Percentiles rank a stretch among this genome's conserved stretches.
Conservation (phyloP, 2,888 invertebrate genomes). For the Anoplius nigerrimus region DNA sequence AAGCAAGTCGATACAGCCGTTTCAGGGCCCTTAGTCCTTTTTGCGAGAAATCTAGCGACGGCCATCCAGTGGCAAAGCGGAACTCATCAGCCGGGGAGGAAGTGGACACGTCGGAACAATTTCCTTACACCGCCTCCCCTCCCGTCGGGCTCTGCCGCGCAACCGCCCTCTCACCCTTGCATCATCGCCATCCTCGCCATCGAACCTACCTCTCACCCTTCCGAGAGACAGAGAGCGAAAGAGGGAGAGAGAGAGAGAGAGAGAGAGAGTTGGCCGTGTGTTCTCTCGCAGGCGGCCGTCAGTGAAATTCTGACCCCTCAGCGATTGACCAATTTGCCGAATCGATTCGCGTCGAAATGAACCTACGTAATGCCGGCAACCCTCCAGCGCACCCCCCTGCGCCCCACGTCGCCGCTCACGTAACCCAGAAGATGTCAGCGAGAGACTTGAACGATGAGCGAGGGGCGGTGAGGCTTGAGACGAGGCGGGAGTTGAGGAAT, state of each 20-base stretch:
- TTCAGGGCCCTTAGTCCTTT: constrained; percentile 31
- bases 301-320: constrained; percentile 63
- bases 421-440: constrained; percentile 9
- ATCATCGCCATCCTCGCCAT: constrained; percentile 7
- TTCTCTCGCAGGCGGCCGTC: constrained; percentile 32
- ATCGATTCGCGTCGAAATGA: constrained; percentile 67
- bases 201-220: constrained; percentile 45
- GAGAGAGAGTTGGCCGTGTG: constrained; percentile 31
- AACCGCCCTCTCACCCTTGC: neutral
- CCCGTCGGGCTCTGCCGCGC: constrained; percentile 18
- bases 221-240: too few relatives aligned
- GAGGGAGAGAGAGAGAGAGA: too few relatives aligned
- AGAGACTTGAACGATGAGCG: constrained; percentile 1
- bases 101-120: constrained; percentile 75
- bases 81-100: constrained; percentile 74
- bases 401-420: constrained; percentile 35
- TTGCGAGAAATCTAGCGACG: constrained; percentile 37
- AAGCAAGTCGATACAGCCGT: too few relatives aligned
- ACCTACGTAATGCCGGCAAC: constrained; percentile 56
- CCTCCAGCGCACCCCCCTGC: constrained; percentile 19
- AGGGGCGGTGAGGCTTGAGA: too few relatives aligned
- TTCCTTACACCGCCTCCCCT: constrained; percentile 68
- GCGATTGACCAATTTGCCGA: constrained; percentile 74
- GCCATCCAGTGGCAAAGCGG: constrained; percentile 60
- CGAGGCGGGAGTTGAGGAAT: too few relatives aligned